Evolutionary conservation across 2,113 vertebrate genomes (phyloP).

Genomic region (Cacatua alba): DNA sequence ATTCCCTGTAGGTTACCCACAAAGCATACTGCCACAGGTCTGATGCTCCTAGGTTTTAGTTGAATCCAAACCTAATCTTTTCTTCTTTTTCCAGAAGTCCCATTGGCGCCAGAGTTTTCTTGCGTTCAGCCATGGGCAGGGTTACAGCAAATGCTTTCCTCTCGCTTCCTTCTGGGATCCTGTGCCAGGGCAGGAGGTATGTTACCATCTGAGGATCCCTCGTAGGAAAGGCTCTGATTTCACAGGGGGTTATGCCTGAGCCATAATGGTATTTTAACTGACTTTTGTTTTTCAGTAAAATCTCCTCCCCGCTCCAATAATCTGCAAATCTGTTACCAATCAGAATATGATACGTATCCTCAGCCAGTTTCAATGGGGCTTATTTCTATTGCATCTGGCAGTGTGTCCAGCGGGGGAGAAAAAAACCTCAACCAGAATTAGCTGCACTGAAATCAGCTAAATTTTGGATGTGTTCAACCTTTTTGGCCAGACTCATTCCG

Average conservation of each 20-base stretch:
- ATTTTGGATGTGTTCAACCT: constrained; percentile 54
- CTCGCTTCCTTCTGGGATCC: not conserved
- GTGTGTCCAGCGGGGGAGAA: not conserved
- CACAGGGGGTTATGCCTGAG: not conserved
- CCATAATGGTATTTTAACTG: constrained; percentile 2
- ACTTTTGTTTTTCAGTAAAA: constrained; percentile 10
- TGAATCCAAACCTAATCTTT: not conserved
- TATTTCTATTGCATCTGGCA: constrained; percentile 67
- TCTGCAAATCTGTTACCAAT: constrained; percentile 59
- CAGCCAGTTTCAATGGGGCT: constrained; percentile 26
- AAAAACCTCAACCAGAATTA: constrained; percentile 37
- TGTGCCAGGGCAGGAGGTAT: not conserved
- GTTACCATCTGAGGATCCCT: constrained; percentile 1
- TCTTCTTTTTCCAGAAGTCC: constrained; percentile 34
- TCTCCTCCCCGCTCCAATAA: not conserved
- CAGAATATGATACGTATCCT: constrained; percentile 57
- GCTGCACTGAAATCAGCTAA: constrained; percentile 48
- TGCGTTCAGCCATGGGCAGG: not conserved
- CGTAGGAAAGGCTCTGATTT: not conserved
- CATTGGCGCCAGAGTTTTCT: not conserved
- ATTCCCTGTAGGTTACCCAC: not conserved
- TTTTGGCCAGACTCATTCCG: constrained; percentile 56
- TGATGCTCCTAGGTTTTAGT: not conserved
- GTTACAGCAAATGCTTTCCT: not conserved
- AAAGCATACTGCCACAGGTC: not conserved